phyloP scores from a whole-genome alignment of 2,888 invertebrate species.

The Phrixothrix hirtus region DNA sequence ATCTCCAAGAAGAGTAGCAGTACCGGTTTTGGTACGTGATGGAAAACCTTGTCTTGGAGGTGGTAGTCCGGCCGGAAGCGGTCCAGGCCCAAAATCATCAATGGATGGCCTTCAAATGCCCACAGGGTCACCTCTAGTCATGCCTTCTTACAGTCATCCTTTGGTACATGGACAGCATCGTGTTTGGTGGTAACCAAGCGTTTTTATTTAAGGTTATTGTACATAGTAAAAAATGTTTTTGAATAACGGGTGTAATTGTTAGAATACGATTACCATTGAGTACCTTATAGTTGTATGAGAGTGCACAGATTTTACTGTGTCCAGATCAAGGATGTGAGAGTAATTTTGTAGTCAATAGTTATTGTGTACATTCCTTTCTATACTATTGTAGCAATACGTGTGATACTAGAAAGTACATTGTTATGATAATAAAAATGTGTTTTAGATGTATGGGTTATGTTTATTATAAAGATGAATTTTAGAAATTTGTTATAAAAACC shows the following conservation, averaged over 20 bases:
- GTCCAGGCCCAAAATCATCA: constrained; percentile 43
- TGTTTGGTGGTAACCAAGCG: constrained; percentile 49
- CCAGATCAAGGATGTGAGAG: neutral
- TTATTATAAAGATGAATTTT: no score
- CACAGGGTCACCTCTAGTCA: constrained; percentile 48
- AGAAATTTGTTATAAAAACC: no score
- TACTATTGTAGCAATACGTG: constrained; percentile 22
- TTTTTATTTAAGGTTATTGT: constrained; percentile 26
- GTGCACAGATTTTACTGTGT: constrained; percentile 11
- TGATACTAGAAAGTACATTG: constrained; percentile 21
- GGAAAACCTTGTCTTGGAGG: constrained; percentile 85
- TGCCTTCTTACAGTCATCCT: constrained; percentile 52
- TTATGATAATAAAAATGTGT: neutral
- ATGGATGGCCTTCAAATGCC: constrained; percentile 43
- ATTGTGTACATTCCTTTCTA: neutral
- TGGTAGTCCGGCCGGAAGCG: constrained; percentile 50
- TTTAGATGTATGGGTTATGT: no score
- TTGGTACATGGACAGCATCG: constrained; percentile 56
- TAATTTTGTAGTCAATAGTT: neutral
- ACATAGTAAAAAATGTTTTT: constrained; percentile 11
- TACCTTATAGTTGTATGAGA: constrained; percentile 9
- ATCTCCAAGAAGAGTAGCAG: constrained; percentile 89
- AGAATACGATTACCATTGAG: constrained; percentile 10
- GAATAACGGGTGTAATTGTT: constrained; percentile 10
- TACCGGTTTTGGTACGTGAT: constrained; percentile 91